Base-by-base conservation (phyloP, 2,113 vertebrate genomes). In the Planiliza haematocheilus region DNA sequence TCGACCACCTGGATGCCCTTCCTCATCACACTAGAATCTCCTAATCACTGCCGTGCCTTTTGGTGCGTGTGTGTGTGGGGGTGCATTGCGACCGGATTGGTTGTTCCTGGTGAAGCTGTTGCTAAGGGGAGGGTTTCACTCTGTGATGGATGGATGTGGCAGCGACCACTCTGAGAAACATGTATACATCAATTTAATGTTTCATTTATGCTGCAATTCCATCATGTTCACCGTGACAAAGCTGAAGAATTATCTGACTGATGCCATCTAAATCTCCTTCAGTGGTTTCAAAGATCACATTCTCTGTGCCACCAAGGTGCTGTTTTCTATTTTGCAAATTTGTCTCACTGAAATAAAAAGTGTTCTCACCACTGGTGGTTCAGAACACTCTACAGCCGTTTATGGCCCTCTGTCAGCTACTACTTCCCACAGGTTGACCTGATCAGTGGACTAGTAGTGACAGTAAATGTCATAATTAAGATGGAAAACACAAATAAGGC, bases 121-220 rank as follows among this genome's bases (percentile, higher is more conserved):
- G 88, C 91, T 89, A 93, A 77, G 92, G 89, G 83, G 73, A 84
- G 79, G 61, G 76, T 70, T 84, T 62, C 36, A 36, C 73, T 51
- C 38, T 10, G 65, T 62, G 41, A 74, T 79, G 69, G 73, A 70
- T 70, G 34, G 66, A 18, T 18, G 51, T 20, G 37, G 14, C 48
- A 59, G 53, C 16, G 60, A 51, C 17, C 37, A 43, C 36, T 69
- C 43, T 18, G 17, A 68, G 30, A 52, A 69, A 69, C 59, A 74
- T 61, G 10, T 45, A 64, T 66, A 51, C 11, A 67, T 61, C 67
- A 77, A 46, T 45, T 10, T 70, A 76, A 74, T 43, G 41, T 57
- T 42, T 67, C 16, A 51, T 42, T 38, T 37, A 50, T 37, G 13
- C 21, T 1, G 13, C 10, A 4, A 8, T 13, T 43, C 30, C 48